Evolutionary conservation across 2,888 invertebrate species (phyloP), one percentile per base, ranked within the genome.

Genomic region (Nipponacmea schrenckii): DNA sequence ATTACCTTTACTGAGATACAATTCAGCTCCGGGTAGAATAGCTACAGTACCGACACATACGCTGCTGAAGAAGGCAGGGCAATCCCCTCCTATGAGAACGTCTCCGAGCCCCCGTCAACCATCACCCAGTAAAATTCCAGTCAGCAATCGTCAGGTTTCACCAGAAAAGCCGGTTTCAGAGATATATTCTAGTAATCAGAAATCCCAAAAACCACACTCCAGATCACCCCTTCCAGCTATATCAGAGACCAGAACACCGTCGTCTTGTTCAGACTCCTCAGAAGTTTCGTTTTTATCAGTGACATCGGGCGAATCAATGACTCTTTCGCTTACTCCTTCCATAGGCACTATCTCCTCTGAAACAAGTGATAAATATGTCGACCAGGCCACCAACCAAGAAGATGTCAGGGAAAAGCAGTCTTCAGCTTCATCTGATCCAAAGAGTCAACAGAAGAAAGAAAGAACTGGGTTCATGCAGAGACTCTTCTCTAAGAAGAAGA

Each of bases 21-120:
- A 83, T 70, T 84, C 85, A 1, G 83, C 85, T 31, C 84, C 85
- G 1, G 84, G 82, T 0, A 75, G 83, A 48, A 85, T 85, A 56
- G 84, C 83, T 8, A 84, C 84, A 0, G 82, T 84, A 8, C 84
- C 85, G 4, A 79, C 81, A 24, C 84, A 83, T 62, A 74, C 76
- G 27, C 64, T 77, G 62, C 46, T 68, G 46, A 74, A 69, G 20
- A 82, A 75, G 62, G 27, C 74, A 10, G 67, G 66, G 17, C 71
- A 73, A 14, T 5, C 46, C 12, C 62, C 68, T 14, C 65, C 62
- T 7, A 24, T 66, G 10, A 68, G 64, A 68, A 45, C 67, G 4
- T 39, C 66, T 27, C 26, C 64, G 12, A 72, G 73, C 0, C 77
- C 75, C 15, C 50, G 72, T 48, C 68, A 63, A 63, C 69, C 72